Conservation (phyloP, 2,888 invertebrate genomes). For the Drosophila nr. medialis region DNA sequence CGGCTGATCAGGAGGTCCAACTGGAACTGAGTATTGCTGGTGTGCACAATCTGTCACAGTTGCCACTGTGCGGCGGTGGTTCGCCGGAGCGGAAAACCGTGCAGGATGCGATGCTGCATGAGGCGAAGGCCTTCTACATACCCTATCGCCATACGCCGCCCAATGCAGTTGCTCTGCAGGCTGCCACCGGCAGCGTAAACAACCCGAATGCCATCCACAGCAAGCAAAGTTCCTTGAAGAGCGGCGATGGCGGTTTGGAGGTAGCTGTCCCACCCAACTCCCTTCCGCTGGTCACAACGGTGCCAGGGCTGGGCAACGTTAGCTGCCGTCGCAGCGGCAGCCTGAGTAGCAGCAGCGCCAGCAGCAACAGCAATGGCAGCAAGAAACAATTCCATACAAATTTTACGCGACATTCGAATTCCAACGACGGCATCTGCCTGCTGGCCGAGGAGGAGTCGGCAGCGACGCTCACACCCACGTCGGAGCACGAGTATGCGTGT, state of each 20-base stretch:
- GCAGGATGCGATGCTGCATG: conserved; percentile 60
- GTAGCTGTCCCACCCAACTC: conserved; percentile 73
- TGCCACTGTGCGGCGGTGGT: conserved; percentile 73
- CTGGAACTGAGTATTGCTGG: conserved; percentile 68
- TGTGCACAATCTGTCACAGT: conserved; percentile 77
- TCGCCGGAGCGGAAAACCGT: conserved; percentile 71
- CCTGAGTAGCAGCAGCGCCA: conserved; percentile 76
- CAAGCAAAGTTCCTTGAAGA: conserved; percentile 82
- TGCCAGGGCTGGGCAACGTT: conserved; percentile 59
- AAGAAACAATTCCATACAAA: conserved; percentile 81
- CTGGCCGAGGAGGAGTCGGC: conserved; percentile 82
- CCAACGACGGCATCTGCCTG: conserved; percentile 81
- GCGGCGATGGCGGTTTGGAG: conserved; percentile 49
- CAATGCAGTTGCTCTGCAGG: conserved; percentile 63
- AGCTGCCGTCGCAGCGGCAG: conserved; percentile 76
- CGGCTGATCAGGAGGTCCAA: conserved; percentile 40
- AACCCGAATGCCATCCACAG: conserved; percentile 39
- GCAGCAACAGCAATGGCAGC: conserved; percentile 72
- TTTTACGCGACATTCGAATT: conserved; percentile 80
- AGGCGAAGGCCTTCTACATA: conserved; percentile 79
- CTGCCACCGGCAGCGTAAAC: conserved; percentile 14
- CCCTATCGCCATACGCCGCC: conserved; percentile 77
- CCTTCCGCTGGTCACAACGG: conserved; percentile 64
- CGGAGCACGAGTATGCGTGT: conserved; percentile 73
- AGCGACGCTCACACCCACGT: conserved; percentile 80